Conservation (phyloP, 2,797 vertebrate species). For the Potorous gilbertii region DNA sequence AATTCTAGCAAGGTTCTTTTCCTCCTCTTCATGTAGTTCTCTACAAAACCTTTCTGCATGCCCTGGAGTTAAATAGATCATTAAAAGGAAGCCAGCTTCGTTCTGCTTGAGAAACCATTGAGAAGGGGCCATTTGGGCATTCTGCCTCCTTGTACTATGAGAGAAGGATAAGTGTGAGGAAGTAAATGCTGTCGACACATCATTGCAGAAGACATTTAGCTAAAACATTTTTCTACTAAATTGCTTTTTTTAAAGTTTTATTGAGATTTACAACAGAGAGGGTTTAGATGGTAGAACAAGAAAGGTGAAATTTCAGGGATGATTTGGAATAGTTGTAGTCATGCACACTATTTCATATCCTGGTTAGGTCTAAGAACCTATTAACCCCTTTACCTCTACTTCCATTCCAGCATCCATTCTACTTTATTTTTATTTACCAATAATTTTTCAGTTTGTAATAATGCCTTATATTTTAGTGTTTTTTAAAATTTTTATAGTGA, state of each 20-base stretch:
- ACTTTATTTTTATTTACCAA: neutral
- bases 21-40: slow-evolving; percentile 5
- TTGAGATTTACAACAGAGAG: slow-evolving; percentile 54
- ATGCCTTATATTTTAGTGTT: neutral
- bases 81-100: slow-evolving; percentile 34
- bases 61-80: slow-evolving; percentile 59
- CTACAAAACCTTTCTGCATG: slow-evolving; percentile 36
- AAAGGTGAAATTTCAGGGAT: slow-evolving; percentile 43
- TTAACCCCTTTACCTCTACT: neutral
- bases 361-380: neutral
- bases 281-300: slow-evolving; percentile 36
- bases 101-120: slow-evolving; percentile 61
- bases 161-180: slow-evolving; percentile 38
- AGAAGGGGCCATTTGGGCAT: slow-evolving; percentile 55
- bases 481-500: neutral
- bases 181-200: slow-evolving; percentile 57
- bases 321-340: slow-evolving; percentile 6
- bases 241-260: slow-evolving; percentile 61
- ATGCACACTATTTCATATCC: neutral
- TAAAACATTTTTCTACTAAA: slow-evolving; percentile 63
- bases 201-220: slow-evolving; percentile 42
- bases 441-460: neutral
- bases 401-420: neutral
- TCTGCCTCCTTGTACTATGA: slow-evolving; percentile 48
- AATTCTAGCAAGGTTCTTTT: neutral